Conservation (phyloP, 2,797 vertebrate genomes). For the Borostomias antarcticus region DNA sequence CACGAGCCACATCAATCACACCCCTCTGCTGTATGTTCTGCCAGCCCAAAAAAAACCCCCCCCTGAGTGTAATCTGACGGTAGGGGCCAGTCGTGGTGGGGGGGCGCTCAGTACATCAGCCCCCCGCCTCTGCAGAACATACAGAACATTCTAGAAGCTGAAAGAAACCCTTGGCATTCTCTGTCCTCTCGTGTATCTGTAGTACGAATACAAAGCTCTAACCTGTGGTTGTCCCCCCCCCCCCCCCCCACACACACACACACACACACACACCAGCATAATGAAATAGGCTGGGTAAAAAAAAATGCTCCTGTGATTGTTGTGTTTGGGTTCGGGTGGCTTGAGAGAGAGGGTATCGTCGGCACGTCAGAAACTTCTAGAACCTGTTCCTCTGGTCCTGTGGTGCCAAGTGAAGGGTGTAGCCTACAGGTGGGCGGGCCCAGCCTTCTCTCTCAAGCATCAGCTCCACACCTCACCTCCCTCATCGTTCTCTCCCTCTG, state of each 20-base stretch:
- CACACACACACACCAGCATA: neutral
- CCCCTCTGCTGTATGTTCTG: conserved; percentile 12
- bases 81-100: conserved; percentile 8
- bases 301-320: neutral
- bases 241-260: neutral
- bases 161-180: neutral
- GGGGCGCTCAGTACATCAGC: neutral
- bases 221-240: too few species aligned
- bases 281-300: too few species aligned
- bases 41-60: conserved; percentile 2
- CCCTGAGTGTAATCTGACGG: conserved; percentile 23
- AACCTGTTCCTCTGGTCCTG: conserved; percentile 17
- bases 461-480: conserved; percentile 24
- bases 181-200: neutral
- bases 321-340: neutral
- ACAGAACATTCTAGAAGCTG: neutral
- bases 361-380: neutral
- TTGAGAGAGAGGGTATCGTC: neutral
- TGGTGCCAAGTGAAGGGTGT: neutral
- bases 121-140: neutral
- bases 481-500: conserved; percentile 12
- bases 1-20: conserved; percentile 3
- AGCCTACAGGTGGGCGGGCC: conserved; percentile 39
- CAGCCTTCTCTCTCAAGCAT: conserved; percentile 32
- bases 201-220: neutral